phyloP scores from a whole-genome alignment of 2,113 vertebrate species.

The Actenoides hombroni region DNA sequence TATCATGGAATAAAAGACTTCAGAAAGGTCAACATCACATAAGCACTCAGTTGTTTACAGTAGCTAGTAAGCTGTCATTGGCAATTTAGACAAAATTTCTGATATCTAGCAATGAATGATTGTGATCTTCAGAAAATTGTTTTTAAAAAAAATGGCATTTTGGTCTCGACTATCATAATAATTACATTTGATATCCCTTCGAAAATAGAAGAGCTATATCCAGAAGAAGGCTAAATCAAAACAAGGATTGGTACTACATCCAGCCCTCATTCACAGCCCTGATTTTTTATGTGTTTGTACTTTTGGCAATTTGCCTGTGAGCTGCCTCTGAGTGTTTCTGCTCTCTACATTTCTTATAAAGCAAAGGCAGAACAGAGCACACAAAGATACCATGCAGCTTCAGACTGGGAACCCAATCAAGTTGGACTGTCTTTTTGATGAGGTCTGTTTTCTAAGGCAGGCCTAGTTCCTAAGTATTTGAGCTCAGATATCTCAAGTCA shows the following conservation, averaged over 20 bases:
- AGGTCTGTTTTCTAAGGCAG: background rate
- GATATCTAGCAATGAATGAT: background rate
- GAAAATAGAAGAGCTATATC: background rate
- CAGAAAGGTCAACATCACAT: conserved; percentile 30
- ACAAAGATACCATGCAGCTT: background rate
- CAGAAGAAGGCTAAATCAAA: background rate
- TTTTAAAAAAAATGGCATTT: background rate
- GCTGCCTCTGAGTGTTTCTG: background rate
- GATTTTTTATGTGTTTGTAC: background rate
- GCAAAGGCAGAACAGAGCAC: background rate
- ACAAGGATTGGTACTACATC: background rate
- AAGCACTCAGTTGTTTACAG: background rate
- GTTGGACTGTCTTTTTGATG: background rate
- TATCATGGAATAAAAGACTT: conserved; percentile 72
- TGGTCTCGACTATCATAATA: background rate
- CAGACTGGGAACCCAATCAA: background rate
- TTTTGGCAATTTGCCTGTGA: background rate
- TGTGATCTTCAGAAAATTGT: background rate
- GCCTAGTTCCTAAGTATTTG: background rate
- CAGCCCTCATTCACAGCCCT: background rate
- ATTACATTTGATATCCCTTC: background rate
- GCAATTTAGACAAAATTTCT: background rate
- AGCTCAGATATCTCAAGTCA: background rate
- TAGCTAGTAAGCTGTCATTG: background rate
- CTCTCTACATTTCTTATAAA: background rate